Evolutionary conservation across 2,113 vertebrate species (phyloP), one percentile per base, ranked within the genome.

Genomic region (Rousettus leschenaultii): DNA sequence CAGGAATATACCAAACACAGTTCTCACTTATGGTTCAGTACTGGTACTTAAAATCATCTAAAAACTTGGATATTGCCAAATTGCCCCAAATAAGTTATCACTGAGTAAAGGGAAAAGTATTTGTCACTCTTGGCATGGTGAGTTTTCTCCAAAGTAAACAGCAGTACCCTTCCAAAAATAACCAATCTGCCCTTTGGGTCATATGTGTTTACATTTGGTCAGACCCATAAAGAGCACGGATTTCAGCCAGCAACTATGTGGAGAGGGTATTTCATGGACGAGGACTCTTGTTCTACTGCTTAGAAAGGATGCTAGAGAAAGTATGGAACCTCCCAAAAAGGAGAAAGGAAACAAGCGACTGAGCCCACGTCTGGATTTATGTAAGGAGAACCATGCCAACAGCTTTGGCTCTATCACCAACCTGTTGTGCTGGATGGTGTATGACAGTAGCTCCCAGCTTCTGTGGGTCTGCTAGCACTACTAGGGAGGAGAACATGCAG

Each of bases 71-170:
- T 82, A 3, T 89, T 85, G 95, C 53, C 30, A 93, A 93, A 87
- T 93, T 82, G 77, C 68, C 97, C 80, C 75, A 30, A 35, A 66
- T 35, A 97, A 86, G 33, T 96, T 45, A 94, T 71, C 83, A 80
- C 84, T 45, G 59, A 89, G 26, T 35, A 92, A 96, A 96, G 63
- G 68, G 35, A 35, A 94, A 98, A 92, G 21, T 82, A 77, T 95
- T 92, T 97, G 70, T 91, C 24, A 28, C 59, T 91, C 48, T 7
- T 33, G 70, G 55, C 22, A 19, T n/a, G 66, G 26, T 38, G 86
- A 57, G 3, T 33, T 83, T 94, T n/a, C 57, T 97, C 68, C 63
- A 96, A 89, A 95, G 93, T 89, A 45, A 97, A 80, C 24, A 96
- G n/a, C 88, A 89, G 16, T 5, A 30, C 11, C 53, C 30, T 95